Conservation (phyloP, 2,113 vertebrate genomes). For the Castor canadensis region DNA sequence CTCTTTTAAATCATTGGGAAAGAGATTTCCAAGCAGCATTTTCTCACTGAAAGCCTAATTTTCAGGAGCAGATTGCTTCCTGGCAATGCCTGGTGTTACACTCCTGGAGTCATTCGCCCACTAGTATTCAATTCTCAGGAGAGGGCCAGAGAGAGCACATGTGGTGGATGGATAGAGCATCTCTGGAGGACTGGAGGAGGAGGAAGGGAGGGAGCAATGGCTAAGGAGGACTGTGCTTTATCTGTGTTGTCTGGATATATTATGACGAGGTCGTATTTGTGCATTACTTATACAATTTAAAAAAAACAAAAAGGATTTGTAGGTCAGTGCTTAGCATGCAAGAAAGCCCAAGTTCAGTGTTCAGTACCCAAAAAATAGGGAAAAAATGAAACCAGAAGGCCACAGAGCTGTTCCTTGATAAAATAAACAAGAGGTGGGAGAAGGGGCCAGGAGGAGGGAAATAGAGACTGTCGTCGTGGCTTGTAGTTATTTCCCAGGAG, state of each 20-base stretch:
- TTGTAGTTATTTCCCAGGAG: background rate
- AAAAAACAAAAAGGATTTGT: too few relatives aligned
- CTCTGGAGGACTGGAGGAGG: background rate
- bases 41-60: slow-evolving; percentile 10
- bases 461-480: background rate
- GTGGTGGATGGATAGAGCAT: too few relatives aligned
- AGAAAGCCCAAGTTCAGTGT: too few relatives aligned
- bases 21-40: slow-evolving; percentile 3
- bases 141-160: too few relatives aligned
- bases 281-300: background rate
- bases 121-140: background rate
- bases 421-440: background rate
- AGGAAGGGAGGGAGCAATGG: background rate
- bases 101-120: background rate
- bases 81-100: background rate
- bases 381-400: background rate
- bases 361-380: too few relatives aligned
- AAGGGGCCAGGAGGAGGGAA: background rate
- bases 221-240: background rate
- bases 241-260: background rate
- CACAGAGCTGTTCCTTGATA: background rate
- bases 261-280: background rate
- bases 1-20: slow-evolving; percentile 26
- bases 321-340: background rate
- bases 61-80: background rate